Base-by-base conservation (phyloP, 2,113 vertebrate species). In the Pontoporia blainvillei region DNA sequence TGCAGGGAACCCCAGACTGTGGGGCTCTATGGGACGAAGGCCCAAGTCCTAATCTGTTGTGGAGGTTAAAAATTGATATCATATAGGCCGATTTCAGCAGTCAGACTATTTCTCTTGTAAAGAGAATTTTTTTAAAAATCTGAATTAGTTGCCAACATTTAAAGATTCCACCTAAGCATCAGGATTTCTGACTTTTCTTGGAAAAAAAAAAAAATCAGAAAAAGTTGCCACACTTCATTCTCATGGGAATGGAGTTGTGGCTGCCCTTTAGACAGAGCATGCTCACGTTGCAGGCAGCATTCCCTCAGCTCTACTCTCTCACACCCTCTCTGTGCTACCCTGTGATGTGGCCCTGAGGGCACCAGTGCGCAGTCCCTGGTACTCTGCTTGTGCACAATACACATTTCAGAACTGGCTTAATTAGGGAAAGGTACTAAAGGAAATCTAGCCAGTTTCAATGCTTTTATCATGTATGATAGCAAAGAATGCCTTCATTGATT, bases 341-440 rank as follows among this genome's bases (percentile, higher is more conserved):
- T 15, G 0, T 10, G 6, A 0, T 1, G 1, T 6, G 39, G 62
- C 3, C 21, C 27, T 6, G 3, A 1, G 2, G 6, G 8, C 66
- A 39, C 23, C 4, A 41, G 10, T 49, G 46, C 46, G 34, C 6
- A 62, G 34, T 41, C 29, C 39, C 34, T 61, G 15, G 5, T 8
- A 46, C 4, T 6, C 20, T 64, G 46, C 36, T 17, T 44, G 11
- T 46, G n/a, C 29, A 17, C 15, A 5, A 71, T 9, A 25, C 9
- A 1, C 23, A 49, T 36, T 86, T 61, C 54, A 75, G 46, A 73
- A 64, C 25, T 49, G 39, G 3, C 76, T 59, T 95, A 83, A n/a
- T 57, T 75, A 75, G 36, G 5, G n/a, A 39, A 86, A 86, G 34
- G 36, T 67, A 34, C 18, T 69, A 25, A 82, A 86, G 34, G 25